phyloP scores from a whole-genome alignment of 2,113 vertebrate species.

The Odobenus rosmarus region DNA sequence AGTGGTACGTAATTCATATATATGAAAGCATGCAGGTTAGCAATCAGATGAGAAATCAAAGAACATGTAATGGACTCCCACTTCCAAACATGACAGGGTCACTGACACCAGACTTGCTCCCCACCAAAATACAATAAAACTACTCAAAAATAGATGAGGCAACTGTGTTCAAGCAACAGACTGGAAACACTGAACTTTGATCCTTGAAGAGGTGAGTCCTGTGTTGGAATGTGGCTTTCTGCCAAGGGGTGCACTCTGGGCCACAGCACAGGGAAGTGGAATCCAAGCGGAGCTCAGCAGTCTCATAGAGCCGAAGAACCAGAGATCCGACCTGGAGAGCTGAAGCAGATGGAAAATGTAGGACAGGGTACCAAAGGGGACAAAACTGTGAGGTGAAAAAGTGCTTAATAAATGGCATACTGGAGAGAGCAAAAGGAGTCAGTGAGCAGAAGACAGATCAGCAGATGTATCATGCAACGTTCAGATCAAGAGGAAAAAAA shows the following conservation, averaged over 20 bases:
- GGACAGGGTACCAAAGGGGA: neutral
- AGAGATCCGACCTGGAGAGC: no score
- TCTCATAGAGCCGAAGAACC: neutral
- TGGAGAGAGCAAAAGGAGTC: neutral
- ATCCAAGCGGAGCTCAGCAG: neutral
- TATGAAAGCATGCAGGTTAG: neutral
- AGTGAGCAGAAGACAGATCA: neutral
- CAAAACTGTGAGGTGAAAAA: neutral
- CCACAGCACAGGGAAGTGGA: neutral
- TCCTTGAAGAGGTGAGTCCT: neutral
- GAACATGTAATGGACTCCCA: neutral
- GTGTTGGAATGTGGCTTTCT: neutral
- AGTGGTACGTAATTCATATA: neutral
- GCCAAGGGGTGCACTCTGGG: neutral
- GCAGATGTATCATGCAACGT: neutral
- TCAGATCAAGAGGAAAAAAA: neutral
- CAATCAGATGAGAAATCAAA: conserved; percentile 7
- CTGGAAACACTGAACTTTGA: neutral
- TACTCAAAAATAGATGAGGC: neutral
- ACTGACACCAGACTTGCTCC: neutral
- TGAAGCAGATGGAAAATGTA: neutral
- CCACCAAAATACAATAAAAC: neutral
- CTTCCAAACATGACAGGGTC: neutral
- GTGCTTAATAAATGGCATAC: neutral
- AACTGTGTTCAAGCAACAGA: neutral